phyloP scores from a whole-genome alignment of 2,888 invertebrate genomes.

The Pollenia griseotomentosa region DNA sequence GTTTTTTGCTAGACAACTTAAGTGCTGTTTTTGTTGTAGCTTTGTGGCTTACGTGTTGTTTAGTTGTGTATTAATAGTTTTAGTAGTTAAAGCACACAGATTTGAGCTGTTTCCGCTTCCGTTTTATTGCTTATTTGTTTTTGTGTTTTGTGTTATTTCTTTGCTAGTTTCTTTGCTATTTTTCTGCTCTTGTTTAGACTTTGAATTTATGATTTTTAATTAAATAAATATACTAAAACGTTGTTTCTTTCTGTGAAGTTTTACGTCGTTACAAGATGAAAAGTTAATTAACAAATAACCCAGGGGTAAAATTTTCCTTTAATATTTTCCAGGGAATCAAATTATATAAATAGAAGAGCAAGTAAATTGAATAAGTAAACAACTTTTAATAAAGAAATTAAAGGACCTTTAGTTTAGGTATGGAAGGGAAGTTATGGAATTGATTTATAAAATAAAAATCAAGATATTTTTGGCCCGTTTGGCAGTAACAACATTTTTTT shows the following conservation, averaged over 20 bases:
- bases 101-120: slow-evolving; percentile 28
- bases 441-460: too few relatives aligned
- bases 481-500: too few relatives aligned
- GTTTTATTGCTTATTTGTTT: neutral
- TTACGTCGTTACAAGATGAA: slow-evolving; percentile 15
- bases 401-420: too few relatives aligned
- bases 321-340: slow-evolving; percentile 30
- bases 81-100: slow-evolving; percentile 29
- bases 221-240: slow-evolving; percentile 55
- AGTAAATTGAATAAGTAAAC: neutral
- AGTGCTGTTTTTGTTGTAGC: neutral
- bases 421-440: too few relatives aligned
- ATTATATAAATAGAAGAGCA: neutral
- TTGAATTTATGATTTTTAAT: slow-evolving; percentile 68
- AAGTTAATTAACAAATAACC: slow-evolving; percentile 62
- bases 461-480: too few relatives aligned
- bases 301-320: slow-evolving; percentile 27
- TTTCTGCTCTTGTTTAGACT: slow-evolving; percentile 4
- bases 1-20: neutral
- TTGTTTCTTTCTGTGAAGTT: neutral
- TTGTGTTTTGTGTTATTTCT: neutral
- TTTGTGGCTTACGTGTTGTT: neutral
- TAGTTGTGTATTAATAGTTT: neutral
- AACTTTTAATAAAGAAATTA: too few relatives aligned
- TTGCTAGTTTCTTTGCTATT: neutral